phyloP scores from a whole-genome alignment of 2,888 invertebrate species.

The Eutolmus rufibarbis region DNA sequence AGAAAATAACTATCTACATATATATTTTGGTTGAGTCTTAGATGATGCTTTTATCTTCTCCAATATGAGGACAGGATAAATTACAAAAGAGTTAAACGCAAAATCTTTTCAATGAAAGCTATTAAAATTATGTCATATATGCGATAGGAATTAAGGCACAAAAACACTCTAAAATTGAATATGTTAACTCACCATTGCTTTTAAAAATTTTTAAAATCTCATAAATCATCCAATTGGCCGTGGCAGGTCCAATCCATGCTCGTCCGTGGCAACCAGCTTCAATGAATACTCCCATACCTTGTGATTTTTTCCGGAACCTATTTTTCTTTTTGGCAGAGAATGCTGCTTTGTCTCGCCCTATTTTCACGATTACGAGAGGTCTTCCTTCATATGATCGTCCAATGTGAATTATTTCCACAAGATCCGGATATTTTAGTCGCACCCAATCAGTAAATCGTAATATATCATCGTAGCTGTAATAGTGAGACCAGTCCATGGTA shows the following conservation, averaged over 20 bases:
- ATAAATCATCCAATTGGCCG: conserved; percentile 75
- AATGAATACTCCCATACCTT: conserved; percentile 79
- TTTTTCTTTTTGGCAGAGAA: conserved; percentile 54
- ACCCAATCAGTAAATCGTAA: conserved; percentile 73
- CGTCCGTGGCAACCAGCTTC: conserved; percentile 80
- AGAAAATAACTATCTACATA: no score
- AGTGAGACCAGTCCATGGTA: conserved; percentile 75
- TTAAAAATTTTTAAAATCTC: conserved; percentile 72
- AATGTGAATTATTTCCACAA: conserved; percentile 73
- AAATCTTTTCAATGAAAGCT: no score
- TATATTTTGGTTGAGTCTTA: no score
- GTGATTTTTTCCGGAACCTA: conserved; percentile 62
- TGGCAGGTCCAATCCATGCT: conserved; percentile 84
- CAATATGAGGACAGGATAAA: no score
- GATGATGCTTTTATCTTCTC: no score
- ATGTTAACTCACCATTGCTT: conserved; percentile 62
- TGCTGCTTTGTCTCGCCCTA: conserved; percentile 61
- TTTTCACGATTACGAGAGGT: conserved; percentile 74
- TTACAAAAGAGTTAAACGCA: no score
- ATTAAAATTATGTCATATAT: no score
- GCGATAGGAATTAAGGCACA: no score
- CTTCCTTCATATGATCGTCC: conserved; percentile 78
- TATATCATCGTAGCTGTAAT: conserved; percentile 76
- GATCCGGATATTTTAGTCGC: conserved; percentile 69
- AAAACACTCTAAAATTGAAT: no score